Evolutionary conservation across 2,888 invertebrate genomes (phyloP), one percentile per base, ranked within the genome.

Genomic region (Hybos culiciformis): DNA sequence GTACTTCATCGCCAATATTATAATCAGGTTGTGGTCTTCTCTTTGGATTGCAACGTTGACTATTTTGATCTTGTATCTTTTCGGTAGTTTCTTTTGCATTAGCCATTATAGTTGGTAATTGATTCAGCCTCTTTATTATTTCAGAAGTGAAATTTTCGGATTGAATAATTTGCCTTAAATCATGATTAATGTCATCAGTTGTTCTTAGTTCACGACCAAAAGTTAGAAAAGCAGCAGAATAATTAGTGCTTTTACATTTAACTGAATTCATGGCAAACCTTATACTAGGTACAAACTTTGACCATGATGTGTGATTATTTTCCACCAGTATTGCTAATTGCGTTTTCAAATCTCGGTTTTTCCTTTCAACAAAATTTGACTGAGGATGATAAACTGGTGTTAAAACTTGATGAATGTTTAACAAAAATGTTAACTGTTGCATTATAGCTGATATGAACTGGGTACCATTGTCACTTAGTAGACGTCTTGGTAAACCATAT

Each of bases 241-340:
- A 48, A 3, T 55, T 53, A 4, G 60, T 61, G 12, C 50, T 46
- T 29, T 50, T 42, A 34, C 53, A 52, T 3, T 33, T 40, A 1
- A 53, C 50, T 0, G 57, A 54, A 39, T 64, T 65, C 53, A 62
- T 57, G 0, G 61, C 59, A 38, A 61, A 65, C 1, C 62, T 43
- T 0, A 63, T 55, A 1, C 52, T 39, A 1, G 62, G 51, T 3
- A 65, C 40, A 3, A 54, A 40, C 2, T 37, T 26, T 3, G 37
- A 23, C 45, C 40, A 43, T 3, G 39, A 21, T 3, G 12, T 33
- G 12, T 48, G 47, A 14, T 46, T 8, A n/a, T 45, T 37, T 26
- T 39, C 38, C 3, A 48, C 43, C 9, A 44, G n/a, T 52, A 46
- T 46, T 6, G 41, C 39, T 11, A 48, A 29, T 42, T 46, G 43